These are phyloP conservation scores for Xiphophorus couchianus DNA, from an alignment of 2,113 vertebrate species.

Conservation along the genomic window DNA sequence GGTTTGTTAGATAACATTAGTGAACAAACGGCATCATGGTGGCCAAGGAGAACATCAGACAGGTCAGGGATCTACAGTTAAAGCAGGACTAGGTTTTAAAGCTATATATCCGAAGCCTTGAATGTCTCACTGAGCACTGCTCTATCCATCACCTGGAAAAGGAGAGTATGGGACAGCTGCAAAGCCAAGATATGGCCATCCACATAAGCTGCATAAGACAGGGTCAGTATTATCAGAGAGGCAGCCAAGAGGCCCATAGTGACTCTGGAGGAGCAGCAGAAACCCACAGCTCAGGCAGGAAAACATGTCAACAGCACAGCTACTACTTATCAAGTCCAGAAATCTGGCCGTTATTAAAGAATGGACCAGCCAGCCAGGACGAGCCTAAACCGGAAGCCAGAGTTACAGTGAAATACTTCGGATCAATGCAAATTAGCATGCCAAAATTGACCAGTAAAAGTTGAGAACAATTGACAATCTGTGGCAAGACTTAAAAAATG, in stretches of 20 bases:
- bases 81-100: background rate
- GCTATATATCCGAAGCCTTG: background rate
- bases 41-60: background rate
- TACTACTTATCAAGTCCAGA: background rate
- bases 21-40: background rate
- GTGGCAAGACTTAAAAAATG: background rate
- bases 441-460: background rate
- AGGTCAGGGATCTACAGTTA: background rate
- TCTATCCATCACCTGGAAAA: background rate
- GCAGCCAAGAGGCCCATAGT: background rate
- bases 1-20: too few species aligned
- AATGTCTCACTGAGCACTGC: background rate
- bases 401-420: too few species aligned
- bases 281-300: background rate
- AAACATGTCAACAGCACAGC: background rate
- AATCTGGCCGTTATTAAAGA: background rate
- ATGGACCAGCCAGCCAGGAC: background rate
- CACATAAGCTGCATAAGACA: background rate
- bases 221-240: background rate
- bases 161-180: background rate
- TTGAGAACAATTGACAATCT: background rate
- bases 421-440: background rate
- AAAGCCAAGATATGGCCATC: background rate
- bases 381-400: background rate
- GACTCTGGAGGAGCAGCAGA: background rate